Conservation (phyloP, 2,888 invertebrate genomes). For the Plemyria rubiginata region DNA sequence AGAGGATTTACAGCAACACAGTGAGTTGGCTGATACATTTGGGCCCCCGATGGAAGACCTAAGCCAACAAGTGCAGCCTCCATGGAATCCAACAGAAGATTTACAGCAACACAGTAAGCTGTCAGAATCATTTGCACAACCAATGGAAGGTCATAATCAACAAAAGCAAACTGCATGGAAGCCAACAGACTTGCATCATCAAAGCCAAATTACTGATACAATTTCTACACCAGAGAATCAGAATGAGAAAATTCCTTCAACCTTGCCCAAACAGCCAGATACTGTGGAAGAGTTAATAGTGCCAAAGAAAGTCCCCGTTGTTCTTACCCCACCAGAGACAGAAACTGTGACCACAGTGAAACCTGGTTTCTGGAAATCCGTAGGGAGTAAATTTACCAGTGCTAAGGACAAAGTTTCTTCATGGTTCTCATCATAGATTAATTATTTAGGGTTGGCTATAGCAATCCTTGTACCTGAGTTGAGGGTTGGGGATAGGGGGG, state of each 20-base stretch:
- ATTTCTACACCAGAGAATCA: slow-evolving; percentile 15
- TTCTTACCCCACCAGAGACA: slow-evolving; percentile 47
- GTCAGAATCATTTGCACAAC: slow-evolving; percentile 21
- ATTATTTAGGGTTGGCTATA: neutral
- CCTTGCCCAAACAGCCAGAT: slow-evolving; percentile 20
- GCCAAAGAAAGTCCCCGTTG: slow-evolving; percentile 39
- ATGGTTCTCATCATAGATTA: slow-evolving; percentile 70
- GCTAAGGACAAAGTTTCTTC: slow-evolving; percentile 82
- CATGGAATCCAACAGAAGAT: slow-evolving; percentile 24
- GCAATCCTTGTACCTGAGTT: too few species aligned
- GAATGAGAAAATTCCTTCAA: slow-evolving; percentile 16
- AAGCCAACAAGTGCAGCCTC: slow-evolving; percentile 19
- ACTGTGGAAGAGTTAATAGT: slow-evolving; percentile 34
- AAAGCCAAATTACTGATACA: slow-evolving; percentile 20
- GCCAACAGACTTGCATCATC: slow-evolving; percentile 21
- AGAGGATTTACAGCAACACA: slow-evolving; percentile 27
- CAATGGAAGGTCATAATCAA: slow-evolving; percentile 17
- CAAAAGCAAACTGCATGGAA: slow-evolving; percentile 25
- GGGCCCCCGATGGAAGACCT: slow-evolving; percentile 11
- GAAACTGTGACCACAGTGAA: slow-evolving; percentile 54
- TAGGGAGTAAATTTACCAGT: slow-evolving; percentile 80
- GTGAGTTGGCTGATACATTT: slow-evolving; percentile 26
- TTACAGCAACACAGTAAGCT: slow-evolving; percentile 25
- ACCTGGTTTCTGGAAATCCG: slow-evolving; percentile 83
- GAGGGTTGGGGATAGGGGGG: too few species aligned